Conservation (phyloP, 2,113 vertebrate genomes). For the Pagrus major region DNA sequence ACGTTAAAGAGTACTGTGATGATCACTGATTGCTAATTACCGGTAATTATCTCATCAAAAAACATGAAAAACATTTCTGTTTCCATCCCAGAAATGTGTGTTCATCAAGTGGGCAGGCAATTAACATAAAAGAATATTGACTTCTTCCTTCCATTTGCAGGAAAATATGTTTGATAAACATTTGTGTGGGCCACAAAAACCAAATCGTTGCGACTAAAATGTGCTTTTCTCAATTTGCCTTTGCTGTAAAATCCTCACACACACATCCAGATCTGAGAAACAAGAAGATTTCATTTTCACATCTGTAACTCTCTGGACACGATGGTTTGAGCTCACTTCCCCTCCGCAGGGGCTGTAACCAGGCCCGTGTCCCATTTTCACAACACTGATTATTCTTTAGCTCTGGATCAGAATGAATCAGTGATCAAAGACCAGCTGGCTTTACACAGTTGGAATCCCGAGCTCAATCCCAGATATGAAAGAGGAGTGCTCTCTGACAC, state of each 20-base stretch:
- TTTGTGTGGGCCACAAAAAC: neutral
- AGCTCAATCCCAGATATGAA: conserved; percentile 46
- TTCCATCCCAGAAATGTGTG: neutral
- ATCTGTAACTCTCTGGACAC: conserved; percentile 47
- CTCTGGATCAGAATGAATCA: conserved; percentile 79
- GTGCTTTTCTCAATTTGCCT: neutral
- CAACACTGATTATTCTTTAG: conserved; percentile 77
- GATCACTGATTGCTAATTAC: conserved; percentile 23
- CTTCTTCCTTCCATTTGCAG: neutral
- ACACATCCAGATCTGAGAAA: conserved; percentile 1
- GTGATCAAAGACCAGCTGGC: conserved; percentile 80
- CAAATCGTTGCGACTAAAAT: neutral
- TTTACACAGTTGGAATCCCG: conserved; percentile 65
- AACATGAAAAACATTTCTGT: neutral
- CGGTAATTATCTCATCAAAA: conserved; percentile 35
- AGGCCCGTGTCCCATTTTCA: conserved; percentile 70
- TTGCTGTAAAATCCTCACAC: neutral
- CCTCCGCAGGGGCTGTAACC: conserved; percentile 56
- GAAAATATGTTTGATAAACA: neutral
- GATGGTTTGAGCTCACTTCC: conserved; percentile 49
- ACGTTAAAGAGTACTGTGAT: conserved; percentile 18
- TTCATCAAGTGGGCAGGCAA: neutral
- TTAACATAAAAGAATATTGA: conserved; percentile 14
- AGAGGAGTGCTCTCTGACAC: conserved; percentile 66
- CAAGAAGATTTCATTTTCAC: neutral